phyloP scores from a whole-genome alignment of 2,113 vertebrate genomes.

The Lynx canadensis region DNA sequence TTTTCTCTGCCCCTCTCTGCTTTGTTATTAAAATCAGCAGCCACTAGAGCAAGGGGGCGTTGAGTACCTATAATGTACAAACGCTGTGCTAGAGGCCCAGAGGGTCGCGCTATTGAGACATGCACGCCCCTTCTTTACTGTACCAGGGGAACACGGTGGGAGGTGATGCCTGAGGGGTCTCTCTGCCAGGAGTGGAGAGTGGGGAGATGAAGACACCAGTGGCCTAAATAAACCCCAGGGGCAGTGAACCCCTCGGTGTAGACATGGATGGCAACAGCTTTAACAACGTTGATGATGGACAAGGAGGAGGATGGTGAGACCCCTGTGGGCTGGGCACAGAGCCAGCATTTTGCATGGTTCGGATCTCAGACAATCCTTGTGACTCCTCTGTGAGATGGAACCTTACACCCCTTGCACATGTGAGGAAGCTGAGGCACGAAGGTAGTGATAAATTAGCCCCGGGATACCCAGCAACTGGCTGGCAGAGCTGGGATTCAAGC shows the following conservation, averaged over 20 bases:
- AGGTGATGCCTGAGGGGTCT: not conserved
- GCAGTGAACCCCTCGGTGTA: not conserved
- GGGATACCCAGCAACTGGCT: not conserved
- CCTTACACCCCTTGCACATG: not conserved
- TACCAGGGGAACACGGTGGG: not conserved
- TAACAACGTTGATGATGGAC: not conserved
- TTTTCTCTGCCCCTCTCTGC: too few species aligned
- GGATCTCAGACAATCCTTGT: accelerated
- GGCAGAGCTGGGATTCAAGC: not conserved
- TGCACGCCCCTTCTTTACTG: not conserved
- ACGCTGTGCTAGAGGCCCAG: not conserved
- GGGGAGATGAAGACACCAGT: not conserved
- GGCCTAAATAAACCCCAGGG: not conserved
- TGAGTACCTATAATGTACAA: not conserved
- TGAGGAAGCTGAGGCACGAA: not conserved
- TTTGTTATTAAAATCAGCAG: not conserved
- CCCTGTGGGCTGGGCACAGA: accelerated
- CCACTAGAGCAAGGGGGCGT: not conserved
- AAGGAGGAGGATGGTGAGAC: not conserved
- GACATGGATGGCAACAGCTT: not conserved
- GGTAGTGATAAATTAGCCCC: not conserved
- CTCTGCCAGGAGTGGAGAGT: not conserved
- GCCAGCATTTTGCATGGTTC: accelerated
- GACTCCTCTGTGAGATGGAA: too few species aligned
- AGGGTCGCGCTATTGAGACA: accelerated